phyloP scores from a whole-genome alignment of 2,888 invertebrate species.

The Chalcosyrphus nemorum region DNA sequence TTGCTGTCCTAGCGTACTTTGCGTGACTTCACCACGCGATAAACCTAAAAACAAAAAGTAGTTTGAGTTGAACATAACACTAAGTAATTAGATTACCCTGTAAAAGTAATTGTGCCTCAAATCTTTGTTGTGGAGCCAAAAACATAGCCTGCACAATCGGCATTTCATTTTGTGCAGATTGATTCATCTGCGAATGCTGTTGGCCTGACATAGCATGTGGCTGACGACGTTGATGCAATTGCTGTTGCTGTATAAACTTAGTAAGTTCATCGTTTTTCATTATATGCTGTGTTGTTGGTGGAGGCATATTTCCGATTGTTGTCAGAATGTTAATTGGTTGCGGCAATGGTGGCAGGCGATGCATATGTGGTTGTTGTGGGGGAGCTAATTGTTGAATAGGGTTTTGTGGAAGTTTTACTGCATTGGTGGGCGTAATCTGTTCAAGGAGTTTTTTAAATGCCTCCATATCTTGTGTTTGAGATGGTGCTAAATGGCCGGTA shows the following conservation, averaged over 20 bases:
- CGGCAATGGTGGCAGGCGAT: constrained; percentile 23
- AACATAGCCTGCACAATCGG: constrained; percentile 68
- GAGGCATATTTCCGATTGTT: constrained; percentile 41
- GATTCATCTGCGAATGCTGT: constrained; percentile 64
- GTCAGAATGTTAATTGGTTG: constrained; percentile 53
- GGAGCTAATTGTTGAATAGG: constrained; percentile 49
- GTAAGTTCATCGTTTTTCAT: constrained; percentile 75
- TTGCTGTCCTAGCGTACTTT: constrained; percentile 89
- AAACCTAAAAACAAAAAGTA: too few species aligned
- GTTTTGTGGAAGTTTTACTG: constrained; percentile 14
- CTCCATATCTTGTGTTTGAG: constrained; percentile 86
- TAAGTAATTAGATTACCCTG: constrained; percentile 84
- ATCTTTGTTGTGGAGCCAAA: constrained; percentile 74
- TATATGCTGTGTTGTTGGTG: constrained; percentile 37
- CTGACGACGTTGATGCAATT: constrained; percentile 71
- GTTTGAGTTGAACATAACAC: too few species aligned
- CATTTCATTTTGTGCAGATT: constrained; percentile 38
- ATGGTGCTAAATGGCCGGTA: constrained; percentile 72
- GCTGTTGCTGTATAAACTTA: constrained; percentile 72
- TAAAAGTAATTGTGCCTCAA: constrained; percentile 89
- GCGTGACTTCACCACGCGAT: constrained; percentile 89
- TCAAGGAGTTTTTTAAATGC: constrained; percentile 89
- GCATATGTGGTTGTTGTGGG: constrained; percentile 64
- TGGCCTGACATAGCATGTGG: constrained; percentile 64
- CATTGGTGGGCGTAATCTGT: constrained; percentile 75